These are phyloP conservation scores for Drosophila rellima DNA, from an alignment of 2,888 invertebrate genomes.

Conservation along the genomic window DNA sequence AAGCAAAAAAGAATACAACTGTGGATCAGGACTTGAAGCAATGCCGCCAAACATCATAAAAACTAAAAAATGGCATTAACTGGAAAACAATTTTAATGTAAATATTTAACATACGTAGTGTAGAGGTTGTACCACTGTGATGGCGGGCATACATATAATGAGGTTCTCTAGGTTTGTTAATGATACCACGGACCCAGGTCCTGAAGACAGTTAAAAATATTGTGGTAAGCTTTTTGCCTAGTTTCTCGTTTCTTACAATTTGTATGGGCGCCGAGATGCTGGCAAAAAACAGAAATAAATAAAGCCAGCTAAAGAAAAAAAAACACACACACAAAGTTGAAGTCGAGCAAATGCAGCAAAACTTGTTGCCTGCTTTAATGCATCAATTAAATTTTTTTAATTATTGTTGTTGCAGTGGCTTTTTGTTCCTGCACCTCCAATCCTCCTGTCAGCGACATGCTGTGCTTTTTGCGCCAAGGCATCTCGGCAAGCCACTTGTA, in stretches of 20 bases:
- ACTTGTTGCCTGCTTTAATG: constrained; percentile 77
- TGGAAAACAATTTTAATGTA: constrained; percentile 73
- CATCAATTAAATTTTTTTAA: constrained; percentile 77
- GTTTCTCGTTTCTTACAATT: constrained; percentile 30
- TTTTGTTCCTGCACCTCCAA: constrained; percentile 71
- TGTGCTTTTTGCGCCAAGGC: constrained; percentile 50
- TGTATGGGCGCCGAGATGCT: constrained; percentile 47
- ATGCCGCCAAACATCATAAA: constrained; percentile 27
- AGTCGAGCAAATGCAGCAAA: constrained; percentile 45
- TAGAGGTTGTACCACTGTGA: constrained; percentile 24
- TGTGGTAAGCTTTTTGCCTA: constrained; percentile 35
- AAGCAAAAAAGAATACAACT: background rate
- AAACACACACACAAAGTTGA: constrained; percentile 40
- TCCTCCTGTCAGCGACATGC: constrained; percentile 70
- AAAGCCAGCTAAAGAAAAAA: constrained; percentile 13
- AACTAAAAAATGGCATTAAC: constrained; percentile 29
- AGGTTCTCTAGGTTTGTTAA: constrained; percentile 63
- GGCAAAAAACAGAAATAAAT: constrained; percentile 9
- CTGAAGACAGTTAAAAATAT: constrained; percentile 74
- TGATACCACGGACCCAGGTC: constrained; percentile 49
- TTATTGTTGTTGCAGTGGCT: constrained; percentile 67
- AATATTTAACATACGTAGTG: constrained; percentile 63
- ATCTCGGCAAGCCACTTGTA: constrained; percentile 47
- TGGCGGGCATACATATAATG: constrained; percentile 57
- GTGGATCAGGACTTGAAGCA: constrained; percentile 23